phyloP scores from a whole-genome alignment of 2,797 vertebrate genomes.

The Crypturellus tataupa region DNA sequence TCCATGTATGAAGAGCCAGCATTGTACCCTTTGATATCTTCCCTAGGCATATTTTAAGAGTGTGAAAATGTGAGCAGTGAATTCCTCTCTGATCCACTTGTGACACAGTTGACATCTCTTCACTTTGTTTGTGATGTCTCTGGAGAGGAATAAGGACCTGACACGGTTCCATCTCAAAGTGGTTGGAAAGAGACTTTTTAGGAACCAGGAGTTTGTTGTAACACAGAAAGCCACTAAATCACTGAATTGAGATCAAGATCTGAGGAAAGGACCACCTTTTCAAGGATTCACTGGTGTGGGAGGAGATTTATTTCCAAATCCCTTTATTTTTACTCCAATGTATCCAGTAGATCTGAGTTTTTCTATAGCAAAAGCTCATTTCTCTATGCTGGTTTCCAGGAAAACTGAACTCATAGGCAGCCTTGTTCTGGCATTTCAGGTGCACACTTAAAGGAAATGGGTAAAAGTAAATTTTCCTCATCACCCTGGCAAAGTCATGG shows the following conservation, averaged over 20 bases:
- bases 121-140: too few species aligned
- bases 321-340: neutral
- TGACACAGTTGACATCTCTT: too few species aligned
- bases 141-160: too few species aligned
- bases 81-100: neutral
- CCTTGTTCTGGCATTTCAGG: neutral
- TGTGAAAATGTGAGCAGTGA: accelerated
- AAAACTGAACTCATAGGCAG: neutral
- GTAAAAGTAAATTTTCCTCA: neutral
- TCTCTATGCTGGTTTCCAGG: neutral
- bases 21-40: neutral
- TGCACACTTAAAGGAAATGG: neutral
- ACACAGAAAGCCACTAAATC: neutral
- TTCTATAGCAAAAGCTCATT: neutral
- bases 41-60: neutral
- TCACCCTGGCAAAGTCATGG: neutral
- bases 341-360: neutral
- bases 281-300: neutral
- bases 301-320: neutral
- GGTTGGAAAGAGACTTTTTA: too few species aligned
- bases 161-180: too few species aligned
- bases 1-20: neutral
- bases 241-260: accelerated
- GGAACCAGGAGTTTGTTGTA: neutral
- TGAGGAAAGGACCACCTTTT: neutral